Conservation (phyloP, 1,140 invertebrate species). For the Oppia nitens region DNA sequence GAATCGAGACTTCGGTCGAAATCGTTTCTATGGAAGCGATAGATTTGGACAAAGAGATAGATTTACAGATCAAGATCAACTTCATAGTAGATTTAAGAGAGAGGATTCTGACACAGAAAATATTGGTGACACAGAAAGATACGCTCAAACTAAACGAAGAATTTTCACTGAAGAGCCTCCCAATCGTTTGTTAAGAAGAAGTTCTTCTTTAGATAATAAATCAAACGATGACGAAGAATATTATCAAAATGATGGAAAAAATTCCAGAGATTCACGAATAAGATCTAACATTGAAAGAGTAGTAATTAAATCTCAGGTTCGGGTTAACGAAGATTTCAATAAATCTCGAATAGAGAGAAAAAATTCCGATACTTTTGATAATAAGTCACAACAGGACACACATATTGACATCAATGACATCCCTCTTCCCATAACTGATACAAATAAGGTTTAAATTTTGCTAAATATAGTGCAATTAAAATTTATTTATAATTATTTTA, state of each 20-base stretch:
- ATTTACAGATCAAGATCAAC: background rate
- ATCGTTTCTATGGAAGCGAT: background rate
- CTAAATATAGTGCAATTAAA: background rate
- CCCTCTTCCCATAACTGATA: background rate
- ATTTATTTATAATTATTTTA: background rate
- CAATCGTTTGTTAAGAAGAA: background rate
- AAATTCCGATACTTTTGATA: background rate
- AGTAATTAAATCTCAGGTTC: too few species aligned
- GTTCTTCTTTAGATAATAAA: background rate
- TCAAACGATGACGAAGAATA: background rate
- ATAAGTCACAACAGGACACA: background rate
- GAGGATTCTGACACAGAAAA: background rate
- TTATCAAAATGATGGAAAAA: background rate
- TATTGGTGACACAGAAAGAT: background rate
- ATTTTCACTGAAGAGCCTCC: background rate
- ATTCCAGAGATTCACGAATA: background rate
- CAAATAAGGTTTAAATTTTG: background rate
- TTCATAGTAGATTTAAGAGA: background rate
- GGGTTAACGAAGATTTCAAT: background rate
- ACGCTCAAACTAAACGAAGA: background rate
- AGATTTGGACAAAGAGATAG: background rate
- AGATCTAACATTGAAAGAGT: too few species aligned
- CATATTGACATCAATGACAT: background rate
- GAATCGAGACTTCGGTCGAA: background rate
- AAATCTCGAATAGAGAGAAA: background rate